Base-by-base conservation (phyloP, 2,888 invertebrate species). In the Polylopha cassiicola region DNA sequence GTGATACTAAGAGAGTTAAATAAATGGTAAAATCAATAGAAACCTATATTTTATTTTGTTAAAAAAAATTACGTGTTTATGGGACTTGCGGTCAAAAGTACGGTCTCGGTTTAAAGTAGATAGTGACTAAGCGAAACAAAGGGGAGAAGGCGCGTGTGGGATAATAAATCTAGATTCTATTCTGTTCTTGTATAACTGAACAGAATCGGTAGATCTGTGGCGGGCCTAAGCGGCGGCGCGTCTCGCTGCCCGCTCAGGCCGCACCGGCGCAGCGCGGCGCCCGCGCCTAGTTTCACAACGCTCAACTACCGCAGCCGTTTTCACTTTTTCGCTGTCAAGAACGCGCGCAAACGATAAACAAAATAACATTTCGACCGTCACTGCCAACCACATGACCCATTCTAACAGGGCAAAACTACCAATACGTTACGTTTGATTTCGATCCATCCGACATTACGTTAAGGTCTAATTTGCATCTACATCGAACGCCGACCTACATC, bases 271-370 rank as follows among this genome's bases (percentile, higher is more conserved):
- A 43, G 49, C 57, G 58, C 58, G 62, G 69, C 70, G 61, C 57
- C 64, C 60, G 55, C 70, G 71, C 71, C 69, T 65, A 72, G 74
- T 84, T 82, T 81, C 84, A 74, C 81, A 84, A 84, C 73, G 64
- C 63, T 55, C 77, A 76, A 71, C 73, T 74, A 74, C 76, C 68
- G 68, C 66, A 70, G 69, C 71, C 79, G 84, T 84, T 84, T 85
- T 85, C 85, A 85, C 85, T 85, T 85, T 84, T 85, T 85, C 80
- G 81, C 82, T 84, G 85, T 84, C 84, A 85, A 84, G 85, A 82
- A 79, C 84, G 82, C 79, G 63, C 67, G 67, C 72, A 64, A 77
- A 73, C 79, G 82, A 82, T 81, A 84, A 84, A 84, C 81, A 82
- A 82, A 82, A 81, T 76, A 80, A 77, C 79, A 78, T 81, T 82